Conservation (phyloP, 1,140 invertebrate genomes). For the Pygmarrhopalites habei region DNA sequence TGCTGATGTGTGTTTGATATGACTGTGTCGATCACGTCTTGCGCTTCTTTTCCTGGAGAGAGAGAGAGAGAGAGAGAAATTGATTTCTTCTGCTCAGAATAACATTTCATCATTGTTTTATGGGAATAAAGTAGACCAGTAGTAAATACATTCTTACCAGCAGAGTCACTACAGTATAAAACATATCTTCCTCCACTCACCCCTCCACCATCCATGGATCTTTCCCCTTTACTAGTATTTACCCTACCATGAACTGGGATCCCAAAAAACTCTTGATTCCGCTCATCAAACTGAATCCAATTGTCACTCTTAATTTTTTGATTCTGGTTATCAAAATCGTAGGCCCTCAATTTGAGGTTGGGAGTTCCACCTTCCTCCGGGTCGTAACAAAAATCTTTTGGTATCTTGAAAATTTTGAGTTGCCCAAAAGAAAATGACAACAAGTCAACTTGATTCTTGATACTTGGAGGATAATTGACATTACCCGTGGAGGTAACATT, state of each 20-base stretch:
- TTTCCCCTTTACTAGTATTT: slow-evolving; percentile 43
- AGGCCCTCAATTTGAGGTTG: slow-evolving; percentile 63
- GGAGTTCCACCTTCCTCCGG: slow-evolving; percentile 69
- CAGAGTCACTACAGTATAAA: slow-evolving; percentile 6
- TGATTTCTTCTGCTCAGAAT: too few relatives aligned
- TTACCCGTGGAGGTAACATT: background rate
- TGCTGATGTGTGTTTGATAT: background rate
- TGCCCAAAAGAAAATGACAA: slow-evolving; percentile 70
- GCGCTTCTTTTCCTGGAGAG: slow-evolving; percentile 26
- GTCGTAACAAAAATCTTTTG: slow-evolving; percentile 81
- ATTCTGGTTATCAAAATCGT: slow-evolving; percentile 41
- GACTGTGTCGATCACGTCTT: slow-evolving; percentile 22
- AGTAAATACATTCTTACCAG: background rate
- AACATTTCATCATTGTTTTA: too few relatives aligned
- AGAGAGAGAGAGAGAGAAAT: too few relatives aligned
- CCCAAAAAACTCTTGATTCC: slow-evolving; percentile 83
- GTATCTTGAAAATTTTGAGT: slow-evolving; percentile 67
- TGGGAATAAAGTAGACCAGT: too few relatives aligned
- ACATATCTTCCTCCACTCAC: slow-evolving; percentile 20
- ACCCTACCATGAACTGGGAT: slow-evolving; percentile 62
- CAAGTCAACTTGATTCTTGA: slow-evolving; percentile 74
- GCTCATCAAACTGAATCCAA: slow-evolving; percentile 82
- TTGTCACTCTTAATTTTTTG: slow-evolving; percentile 50
- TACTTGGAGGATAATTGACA: slow-evolving; percentile 55
- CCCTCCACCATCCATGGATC: slow-evolving; percentile 52